These are phyloP conservation scores for Achroia grisella DNA, from an alignment of 1,140 invertebrate genomes.

Conservation along the genomic window DNA sequence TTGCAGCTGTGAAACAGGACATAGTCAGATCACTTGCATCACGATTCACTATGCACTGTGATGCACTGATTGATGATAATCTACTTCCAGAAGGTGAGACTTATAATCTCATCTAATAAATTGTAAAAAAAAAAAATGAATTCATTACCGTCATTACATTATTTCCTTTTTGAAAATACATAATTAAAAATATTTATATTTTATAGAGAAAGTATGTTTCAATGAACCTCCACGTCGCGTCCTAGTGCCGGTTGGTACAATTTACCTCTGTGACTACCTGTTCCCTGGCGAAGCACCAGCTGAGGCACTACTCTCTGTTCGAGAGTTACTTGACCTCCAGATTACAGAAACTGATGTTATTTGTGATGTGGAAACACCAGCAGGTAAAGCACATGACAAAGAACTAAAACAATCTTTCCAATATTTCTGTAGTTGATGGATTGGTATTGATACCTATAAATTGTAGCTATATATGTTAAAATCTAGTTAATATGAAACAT, in stretches of 20 bases:
- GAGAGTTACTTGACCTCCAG: conserved; percentile 82
- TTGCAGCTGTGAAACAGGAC: conserved; percentile 82
- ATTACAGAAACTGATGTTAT: conserved; percentile 79
- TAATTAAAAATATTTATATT: no score
- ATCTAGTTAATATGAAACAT: no score
- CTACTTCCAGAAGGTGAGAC: conserved; percentile 77
- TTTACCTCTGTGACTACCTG: conserved; percentile 87
- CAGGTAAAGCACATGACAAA: conserved; percentile 37
- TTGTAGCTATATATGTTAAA: no score
- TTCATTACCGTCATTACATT: no score
- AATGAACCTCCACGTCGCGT: conserved; percentile 87
- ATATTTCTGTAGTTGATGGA: no score
- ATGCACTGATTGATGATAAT: conserved; percentile 87
- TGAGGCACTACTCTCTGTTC: conserved; percentile 82
- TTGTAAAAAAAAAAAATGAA: no score
- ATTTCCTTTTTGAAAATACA: no score
- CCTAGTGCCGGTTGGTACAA: conserved; percentile 77
- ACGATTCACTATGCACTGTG: conserved; percentile 88
- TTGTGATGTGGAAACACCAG: conserved; percentile 80
- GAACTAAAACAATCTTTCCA: no score
- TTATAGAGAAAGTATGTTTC: conserved; percentile 79
- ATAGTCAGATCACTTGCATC: conserved; percentile 84
- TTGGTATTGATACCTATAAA: no score
- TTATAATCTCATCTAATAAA: not conserved
- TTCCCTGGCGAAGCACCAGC: conserved; percentile 87